Conservation (phyloP, 1,140 invertebrate genomes). For the Eupristina koningsbergeri region DNA sequence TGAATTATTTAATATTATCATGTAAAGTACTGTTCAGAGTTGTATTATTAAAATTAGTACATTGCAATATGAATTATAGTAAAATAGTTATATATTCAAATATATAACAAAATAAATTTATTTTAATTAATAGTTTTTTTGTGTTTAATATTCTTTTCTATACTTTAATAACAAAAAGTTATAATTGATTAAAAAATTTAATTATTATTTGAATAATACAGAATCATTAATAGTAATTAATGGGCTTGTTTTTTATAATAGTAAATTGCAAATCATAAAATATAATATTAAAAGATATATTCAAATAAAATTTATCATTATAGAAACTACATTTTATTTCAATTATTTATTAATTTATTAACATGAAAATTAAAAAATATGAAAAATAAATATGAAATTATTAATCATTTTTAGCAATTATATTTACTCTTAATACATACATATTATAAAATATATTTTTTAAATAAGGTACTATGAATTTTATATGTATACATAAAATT, state of each 20-base stretch:
- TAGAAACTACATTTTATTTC: too few relatives aligned
- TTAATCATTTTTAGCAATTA: too few relatives aligned
- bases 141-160: background rate
- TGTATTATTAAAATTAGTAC: constrained; percentile 4
- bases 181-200: background rate
- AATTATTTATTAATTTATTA: too few relatives aligned
- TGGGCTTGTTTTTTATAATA: too few relatives aligned
- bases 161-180: background rate
- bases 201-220: background rate
- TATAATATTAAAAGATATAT: too few relatives aligned
- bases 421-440: background rate
- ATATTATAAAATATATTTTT: background rate
- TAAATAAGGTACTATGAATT: background rate
- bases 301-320: too few relatives aligned
- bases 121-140: background rate
- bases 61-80: background rate
- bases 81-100: background rate
- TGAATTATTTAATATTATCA: constrained; percentile 39
- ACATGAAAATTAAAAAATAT: too few relatives aligned
- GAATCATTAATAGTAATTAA: too few relatives aligned
- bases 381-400: too few relatives aligned
- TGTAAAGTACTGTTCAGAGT: background rate
- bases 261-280: too few relatives aligned
- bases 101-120: background rate
- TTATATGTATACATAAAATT: background rate